Evolutionary conservation across 2,113 vertebrate genomes (phyloP), one percentile per base, ranked within the genome.

Genomic region (Lamprologus lemairii): DNA sequence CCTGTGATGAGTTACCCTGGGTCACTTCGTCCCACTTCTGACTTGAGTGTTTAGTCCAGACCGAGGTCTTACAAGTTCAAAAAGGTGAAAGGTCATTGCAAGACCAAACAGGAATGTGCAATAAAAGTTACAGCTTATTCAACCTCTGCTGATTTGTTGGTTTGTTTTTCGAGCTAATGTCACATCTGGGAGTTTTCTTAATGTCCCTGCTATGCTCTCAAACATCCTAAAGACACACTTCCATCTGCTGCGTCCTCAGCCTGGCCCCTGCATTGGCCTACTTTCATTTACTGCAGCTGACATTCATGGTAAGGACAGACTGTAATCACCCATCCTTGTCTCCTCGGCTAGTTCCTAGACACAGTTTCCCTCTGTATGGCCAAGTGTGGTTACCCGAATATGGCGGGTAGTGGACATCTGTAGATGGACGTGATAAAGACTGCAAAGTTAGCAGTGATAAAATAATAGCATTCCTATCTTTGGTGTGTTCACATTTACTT

Each of bases 101-200:
- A 96, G 96, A 97, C 96, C 96, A 95, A 96, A 97, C 96, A 96
- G 95, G 96, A 97, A 96, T 97, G 97, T 97, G 97, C 97, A 97
- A 97, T 97, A 97, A 97, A 97, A 94, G 94, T 95, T 95, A 95
- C 95, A 95, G 96, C 96, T 96, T 96, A 96, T 95, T 96, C 87
- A 96, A 96, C 95, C 88, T 88, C 86, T 92, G 91, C 88, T 87
- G 86, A 87, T 82, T 88, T 89, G 79, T 88, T 93, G 85, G 9
- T 90, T 89, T 95, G 49, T 94, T 90, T 87, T 54, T 12, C 40
- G 31, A 90, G 83, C 47, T 86, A 19, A 31, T 19, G 40, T 78
- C 68, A 16, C 79, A 83, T 57, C 81, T 73, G 82, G 49, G 54
- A 81, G 7, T 2, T 53, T 37, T 37, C 3, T 33, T 14, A 19